A percentile compares a stretch with the other conserved stretches of the same genome.
Conservation (phyloP, 30 jellyfish, hydroid and myxozoan genomes). For the Hydra vulgaris region DNA sequence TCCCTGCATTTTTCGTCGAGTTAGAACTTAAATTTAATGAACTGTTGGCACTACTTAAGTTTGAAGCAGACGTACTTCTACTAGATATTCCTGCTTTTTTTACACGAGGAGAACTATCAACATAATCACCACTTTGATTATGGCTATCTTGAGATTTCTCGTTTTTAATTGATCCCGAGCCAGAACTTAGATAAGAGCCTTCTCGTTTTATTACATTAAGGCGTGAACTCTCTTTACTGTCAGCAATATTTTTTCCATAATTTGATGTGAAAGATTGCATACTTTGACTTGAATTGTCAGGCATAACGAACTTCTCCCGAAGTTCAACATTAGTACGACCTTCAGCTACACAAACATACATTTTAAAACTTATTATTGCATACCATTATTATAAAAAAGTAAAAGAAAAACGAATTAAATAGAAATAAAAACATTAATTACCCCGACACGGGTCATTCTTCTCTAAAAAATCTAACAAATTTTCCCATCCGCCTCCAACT, state of each 20-base stretch:
- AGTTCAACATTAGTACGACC: conserved; percentile 77
- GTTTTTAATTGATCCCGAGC: background rate
- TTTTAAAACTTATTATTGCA: background rate
- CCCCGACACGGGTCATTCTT: conserved; percentile 97
- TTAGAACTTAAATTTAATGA: background rate
- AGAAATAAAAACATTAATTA: too few relatives aligned
- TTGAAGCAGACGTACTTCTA: background rate
- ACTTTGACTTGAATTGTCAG: conserved; percentile 58
- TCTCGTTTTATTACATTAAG: conserved; percentile 13
- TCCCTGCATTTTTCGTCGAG: background rate
- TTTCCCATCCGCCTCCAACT: conserved; percentile 99
- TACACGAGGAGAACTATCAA: background rate
- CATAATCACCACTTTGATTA: background rate
- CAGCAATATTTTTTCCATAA: conserved; percentile 15
- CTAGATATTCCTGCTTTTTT: background rate
- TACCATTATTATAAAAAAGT: background rate
- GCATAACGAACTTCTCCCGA: conserved; percentile 75
- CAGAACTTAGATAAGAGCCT: conserved; percentile 12
- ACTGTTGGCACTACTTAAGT: background rate
- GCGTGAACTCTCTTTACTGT: conserved; percentile 56
- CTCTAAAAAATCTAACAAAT: conserved; percentile 51
- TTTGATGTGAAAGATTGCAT: conserved; percentile 64
- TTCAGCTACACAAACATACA: conserved; percentile 48
- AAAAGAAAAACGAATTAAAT: too few relatives aligned
- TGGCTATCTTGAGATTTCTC: background rate